Conservation (phyloP, 2,888 invertebrate genomes). For the Allygus modestus region DNA sequence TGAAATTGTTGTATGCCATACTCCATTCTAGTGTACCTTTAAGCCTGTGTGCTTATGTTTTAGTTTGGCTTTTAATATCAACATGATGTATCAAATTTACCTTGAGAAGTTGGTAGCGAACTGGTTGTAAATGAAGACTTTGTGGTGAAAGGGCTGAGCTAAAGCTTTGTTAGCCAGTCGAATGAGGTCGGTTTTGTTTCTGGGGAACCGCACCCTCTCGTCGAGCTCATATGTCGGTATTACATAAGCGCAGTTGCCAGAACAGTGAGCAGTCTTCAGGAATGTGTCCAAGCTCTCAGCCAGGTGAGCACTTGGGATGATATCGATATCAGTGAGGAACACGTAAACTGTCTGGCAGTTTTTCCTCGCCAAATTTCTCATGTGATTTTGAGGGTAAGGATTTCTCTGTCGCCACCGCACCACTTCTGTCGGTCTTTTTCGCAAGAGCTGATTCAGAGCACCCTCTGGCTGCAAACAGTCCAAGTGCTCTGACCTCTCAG, state of each 20-base stretch:
- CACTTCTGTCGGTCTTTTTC: constrained; percentile 80
- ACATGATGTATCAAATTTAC: constrained; percentile 78
- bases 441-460: constrained; percentile 79
- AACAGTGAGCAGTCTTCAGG: constrained; percentile 74
- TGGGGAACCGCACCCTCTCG: constrained; percentile 86
- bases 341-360: constrained; percentile 89
- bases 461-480: constrained; percentile 83
- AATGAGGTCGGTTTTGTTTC: constrained; percentile 88
- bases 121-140: constrained; percentile 95
- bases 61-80: too few relatives aligned
- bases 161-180: constrained; percentile 86
- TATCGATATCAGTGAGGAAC: constrained; percentile 92
- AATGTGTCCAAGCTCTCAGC: constrained; percentile 85
- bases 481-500: constrained; percentile 73
- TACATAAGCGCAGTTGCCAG: constrained; percentile 89
- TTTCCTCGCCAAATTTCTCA: constrained; percentile 91
- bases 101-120: constrained; percentile 93
- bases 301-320: constrained; percentile 88
- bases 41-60: too few relatives aligned
- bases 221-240: constrained; percentile 94
- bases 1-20: too few relatives aligned
- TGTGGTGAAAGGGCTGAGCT: constrained; percentile 93
- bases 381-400: constrained; percentile 93
- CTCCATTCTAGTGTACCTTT: too few relatives aligned
- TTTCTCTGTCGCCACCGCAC: constrained; percentile 85